A percentile compares a stretch with the other conserved stretches of the same genome.
Conservation (phyloP, 92 coral and sea anemone species). For the Desmophyllum pertusum region DNA sequence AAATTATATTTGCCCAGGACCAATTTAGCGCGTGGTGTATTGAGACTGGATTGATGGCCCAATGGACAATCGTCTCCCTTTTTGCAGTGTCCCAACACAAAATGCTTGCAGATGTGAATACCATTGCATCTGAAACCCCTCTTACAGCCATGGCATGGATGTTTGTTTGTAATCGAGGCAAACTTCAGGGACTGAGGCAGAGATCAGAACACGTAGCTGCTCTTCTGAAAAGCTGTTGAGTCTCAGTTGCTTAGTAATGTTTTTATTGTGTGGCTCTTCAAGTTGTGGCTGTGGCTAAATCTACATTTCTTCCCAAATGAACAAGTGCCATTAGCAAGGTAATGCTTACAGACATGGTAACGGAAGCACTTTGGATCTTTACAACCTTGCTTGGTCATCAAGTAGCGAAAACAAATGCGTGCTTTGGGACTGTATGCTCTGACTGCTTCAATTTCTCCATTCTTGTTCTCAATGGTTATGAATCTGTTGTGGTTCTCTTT, state of each 20-base stretch:
- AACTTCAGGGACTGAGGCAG: slow-evolving; percentile 72
- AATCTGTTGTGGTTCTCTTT: slow-evolving; percentile 48
- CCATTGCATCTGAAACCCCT: slow-evolving; percentile 47
- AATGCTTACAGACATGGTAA: slow-evolving; percentile 70
- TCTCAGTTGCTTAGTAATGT: slow-evolving; percentile 49
- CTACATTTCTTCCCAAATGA: slow-evolving; percentile 56
- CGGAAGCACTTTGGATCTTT: slow-evolving; percentile 54
- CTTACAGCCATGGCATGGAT: slow-evolving; percentile 23
- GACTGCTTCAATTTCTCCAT: slow-evolving; percentile 68
- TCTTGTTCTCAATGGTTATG: slow-evolving; percentile 45
- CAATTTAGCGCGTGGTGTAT: slow-evolving; percentile 36
- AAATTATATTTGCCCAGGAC: slow-evolving; percentile 60
- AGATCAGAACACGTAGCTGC: slow-evolving; percentile 64
- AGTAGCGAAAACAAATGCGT: slow-evolving; percentile 69
- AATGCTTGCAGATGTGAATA: slow-evolving; percentile 78
- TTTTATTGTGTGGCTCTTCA: slow-evolving; percentile 51
- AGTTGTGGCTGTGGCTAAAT: slow-evolving; percentile 51
- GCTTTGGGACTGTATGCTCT: slow-evolving; percentile 50
- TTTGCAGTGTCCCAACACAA: slow-evolving; percentile 55
- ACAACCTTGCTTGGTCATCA: slow-evolving; percentile 52
- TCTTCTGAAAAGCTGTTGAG: slow-evolving; percentile 46
- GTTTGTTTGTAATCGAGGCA: slow-evolving; percentile 70
- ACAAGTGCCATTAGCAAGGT: slow-evolving; percentile 68
- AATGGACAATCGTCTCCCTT: slow-evolving; percentile 51
- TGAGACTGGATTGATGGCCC: slow-evolving; percentile 61